Percentiles rank a stretch among this genome's conserved stretches.
Conservation (phyloP, 1,140 invertebrate genomes). For the Drosophila insularis region DNA sequence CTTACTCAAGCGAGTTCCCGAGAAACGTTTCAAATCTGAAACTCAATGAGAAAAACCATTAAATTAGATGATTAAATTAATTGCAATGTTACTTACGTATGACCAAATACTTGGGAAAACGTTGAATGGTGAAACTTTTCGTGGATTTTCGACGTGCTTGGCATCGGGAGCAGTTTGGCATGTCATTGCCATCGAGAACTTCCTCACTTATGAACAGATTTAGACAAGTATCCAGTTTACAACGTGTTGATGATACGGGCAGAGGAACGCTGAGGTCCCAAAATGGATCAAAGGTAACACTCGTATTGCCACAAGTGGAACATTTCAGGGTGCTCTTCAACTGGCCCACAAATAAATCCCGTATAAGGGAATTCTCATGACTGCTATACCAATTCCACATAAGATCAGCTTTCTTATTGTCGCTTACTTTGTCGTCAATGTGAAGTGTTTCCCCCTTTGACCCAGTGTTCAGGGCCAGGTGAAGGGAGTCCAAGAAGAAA, state of each 20-base stretch:
- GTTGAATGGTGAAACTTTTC: slow-evolving; percentile 96
- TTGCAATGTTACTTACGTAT: slow-evolving; percentile 85
- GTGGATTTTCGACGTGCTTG: slow-evolving; percentile 94
- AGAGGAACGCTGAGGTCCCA: slow-evolving; percentile 95
- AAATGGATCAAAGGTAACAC: slow-evolving; percentile 97
- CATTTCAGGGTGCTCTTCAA: slow-evolving; percentile 96
- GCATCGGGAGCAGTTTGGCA: slow-evolving; percentile 96
- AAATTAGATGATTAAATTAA: neutral
- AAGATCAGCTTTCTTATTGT: slow-evolving; percentile 91
- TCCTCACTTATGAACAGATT: slow-evolving; percentile 96
- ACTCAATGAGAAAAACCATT: neutral
- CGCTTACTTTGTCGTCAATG: slow-evolving; percentile 92
- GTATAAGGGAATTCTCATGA: slow-evolving; percentile 93
- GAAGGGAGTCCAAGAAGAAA: slow-evolving; percentile 96
- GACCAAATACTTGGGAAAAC: slow-evolving; percentile 95
- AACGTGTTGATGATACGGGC: slow-evolving; percentile 87
- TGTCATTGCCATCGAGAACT: slow-evolving; percentile 96
- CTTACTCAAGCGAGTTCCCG: slow-evolving; percentile 94
- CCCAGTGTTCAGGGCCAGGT: slow-evolving; percentile 95
- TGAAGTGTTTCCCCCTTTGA: slow-evolving; percentile 83
- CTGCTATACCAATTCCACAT: slow-evolving; percentile 94
- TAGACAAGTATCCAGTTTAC: slow-evolving; percentile 91
- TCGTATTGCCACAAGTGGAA: slow-evolving; percentile 93
- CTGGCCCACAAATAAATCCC: slow-evolving; percentile 97
- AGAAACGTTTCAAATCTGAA: slow-evolving; percentile 93